Evolutionary conservation across 2,888 invertebrate genomes (phyloP), one percentile per base, ranked within the genome.

Genomic region (Acrocyrtus sp.): DNA sequence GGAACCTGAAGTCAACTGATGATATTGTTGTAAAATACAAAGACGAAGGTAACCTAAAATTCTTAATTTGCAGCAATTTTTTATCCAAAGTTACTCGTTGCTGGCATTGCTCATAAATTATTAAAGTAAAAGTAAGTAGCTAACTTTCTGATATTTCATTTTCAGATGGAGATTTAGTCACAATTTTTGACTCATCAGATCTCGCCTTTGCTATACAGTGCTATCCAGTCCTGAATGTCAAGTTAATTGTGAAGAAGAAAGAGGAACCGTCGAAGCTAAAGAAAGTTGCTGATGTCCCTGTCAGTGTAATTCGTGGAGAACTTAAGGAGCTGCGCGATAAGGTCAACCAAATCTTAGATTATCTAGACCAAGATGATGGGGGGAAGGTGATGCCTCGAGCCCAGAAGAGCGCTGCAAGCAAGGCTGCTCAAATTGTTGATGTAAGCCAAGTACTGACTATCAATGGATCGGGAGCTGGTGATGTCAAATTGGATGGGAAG

Each of bases 11-110:
- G 54, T 86, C 87, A 54, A 87, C 85, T 78, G 90, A 91, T 85
- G 90, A 91, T 80, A 87, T 91, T 69, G 86, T 87, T 10, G 87
- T 91, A 57, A 91, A 91, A 83, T 91, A 91, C 83, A 89, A 88
- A 84, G 91, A 91, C 84, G 90, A 90, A 87, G 90, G 90, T 89
- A 77, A 72, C n/a, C 4, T 19, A 19, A 21, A 51, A 58, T 19
- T n/a, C n/a, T n/a, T 10, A 12, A 34, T 50, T 62, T 50, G 17
- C 19, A 19, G 19, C n/a, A 10, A 27, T 21, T n/a, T 57, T 63
- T 12, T 27, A 29, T 75, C 45, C 70, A 74, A 66, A 75, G 26
- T 54, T 53, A 17, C 72, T n/a, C n/a, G n/a, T n/a, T n/a, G n/a
- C n/a, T n/a, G n/a, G n/a, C n/a, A n/a, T n/a, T n/a, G n/a, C n/a